Evolutionary conservation across 1,140 invertebrate genomes (phyloP).

Genomic region (Pachyrhynchus sulphureomaculatus): DNA sequence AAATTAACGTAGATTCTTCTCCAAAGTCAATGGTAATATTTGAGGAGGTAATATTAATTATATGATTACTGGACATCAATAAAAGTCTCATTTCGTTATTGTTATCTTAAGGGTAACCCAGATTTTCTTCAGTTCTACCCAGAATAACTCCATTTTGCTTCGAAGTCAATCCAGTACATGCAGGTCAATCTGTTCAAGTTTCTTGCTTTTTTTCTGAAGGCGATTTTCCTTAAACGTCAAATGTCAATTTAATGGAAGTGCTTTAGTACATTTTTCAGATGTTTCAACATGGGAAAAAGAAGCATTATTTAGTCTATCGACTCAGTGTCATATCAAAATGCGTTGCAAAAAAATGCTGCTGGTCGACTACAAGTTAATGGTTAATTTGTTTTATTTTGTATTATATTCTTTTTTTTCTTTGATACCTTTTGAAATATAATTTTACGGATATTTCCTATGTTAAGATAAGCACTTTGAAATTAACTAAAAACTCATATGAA

Average conservation of each 20-base stretch:
- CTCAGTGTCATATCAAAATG: constrained; percentile 63
- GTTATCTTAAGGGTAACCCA: too few relatives aligned
- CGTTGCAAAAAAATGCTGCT: constrained; percentile 65
- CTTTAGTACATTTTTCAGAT: constrained; percentile 52
- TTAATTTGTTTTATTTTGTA: constrained; percentile 10
- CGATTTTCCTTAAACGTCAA: constrained; percentile 66
- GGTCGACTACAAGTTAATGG: constrained; percentile 49
- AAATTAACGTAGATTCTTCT: too few relatives aligned
- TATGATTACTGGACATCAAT: too few relatives aligned
- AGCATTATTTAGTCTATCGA: constrained; percentile 63
- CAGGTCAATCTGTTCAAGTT: constrained; percentile 70
- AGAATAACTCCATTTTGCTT: constrained; percentile 69
- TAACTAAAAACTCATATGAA: too few relatives aligned
- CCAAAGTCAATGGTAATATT: too few relatives aligned
- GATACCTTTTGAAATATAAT: constrained; percentile 1
- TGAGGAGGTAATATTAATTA: too few relatives aligned
- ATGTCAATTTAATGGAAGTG: constrained; percentile 65
- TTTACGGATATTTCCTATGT: too few relatives aligned
- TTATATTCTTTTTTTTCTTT: background rate
- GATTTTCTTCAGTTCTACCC: background rate
- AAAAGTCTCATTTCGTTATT: too few relatives aligned
- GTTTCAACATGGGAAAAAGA: constrained; percentile 53
- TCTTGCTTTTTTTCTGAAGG: constrained; percentile 72
- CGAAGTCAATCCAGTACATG: constrained; percentile 65
- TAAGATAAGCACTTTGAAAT: too few relatives aligned